phyloP scores from a whole-genome alignment of 2,888 invertebrate genomes.

The Meloe dianella region DNA sequence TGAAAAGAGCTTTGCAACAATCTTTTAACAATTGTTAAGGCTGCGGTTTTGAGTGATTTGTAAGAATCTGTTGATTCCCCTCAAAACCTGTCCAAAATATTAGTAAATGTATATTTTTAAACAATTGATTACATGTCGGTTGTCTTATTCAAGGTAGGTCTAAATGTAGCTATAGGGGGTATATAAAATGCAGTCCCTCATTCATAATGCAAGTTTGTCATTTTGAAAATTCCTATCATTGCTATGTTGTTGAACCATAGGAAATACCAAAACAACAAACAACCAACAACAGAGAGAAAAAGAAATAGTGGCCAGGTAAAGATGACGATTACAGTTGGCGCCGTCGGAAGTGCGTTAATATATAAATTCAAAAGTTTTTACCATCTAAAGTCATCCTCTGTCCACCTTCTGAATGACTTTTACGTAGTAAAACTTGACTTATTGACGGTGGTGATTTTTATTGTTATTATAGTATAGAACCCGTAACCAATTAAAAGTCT shows the following conservation, averaged over 20 bases:
- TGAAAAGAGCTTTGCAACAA: no score
- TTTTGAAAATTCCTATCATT: slow-evolving; percentile 50
- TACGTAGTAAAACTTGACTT: slow-evolving; percentile 31
- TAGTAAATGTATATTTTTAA: slow-evolving; percentile 18
- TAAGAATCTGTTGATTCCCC: not conserved
- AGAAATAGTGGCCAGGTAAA: slow-evolving; percentile 24
- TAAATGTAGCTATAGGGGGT: slow-evolving; percentile 33
- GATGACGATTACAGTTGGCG: slow-evolving; percentile 37
- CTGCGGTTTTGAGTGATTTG: slow-evolving; percentile 2
- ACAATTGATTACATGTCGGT: slow-evolving; percentile 26
- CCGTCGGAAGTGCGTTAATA: slow-evolving; percentile 43
- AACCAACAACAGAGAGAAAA: slow-evolving; percentile 10
- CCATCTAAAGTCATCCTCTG: slow-evolving; percentile 33
- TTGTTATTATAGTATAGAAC: slow-evolving; percentile 4
- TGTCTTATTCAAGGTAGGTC: slow-evolving; percentile 20
- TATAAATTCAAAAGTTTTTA: slow-evolving; percentile 39
- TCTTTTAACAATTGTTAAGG: not conserved
- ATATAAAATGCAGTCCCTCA: slow-evolving; percentile 41
- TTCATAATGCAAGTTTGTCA: slow-evolving; percentile 50
- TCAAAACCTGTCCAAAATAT: slow-evolving; percentile 2
- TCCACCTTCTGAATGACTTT: slow-evolving; percentile 32
- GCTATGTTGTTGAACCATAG: slow-evolving; percentile 32
- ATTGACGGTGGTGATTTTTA: slow-evolving; percentile 26
- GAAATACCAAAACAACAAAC: slow-evolving; percentile 17
- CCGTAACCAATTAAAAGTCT: slow-evolving; percentile 6